phyloP scores from a whole-genome alignment of 2,888 invertebrate genomes.

The Phanerotoma sp. region DNA sequence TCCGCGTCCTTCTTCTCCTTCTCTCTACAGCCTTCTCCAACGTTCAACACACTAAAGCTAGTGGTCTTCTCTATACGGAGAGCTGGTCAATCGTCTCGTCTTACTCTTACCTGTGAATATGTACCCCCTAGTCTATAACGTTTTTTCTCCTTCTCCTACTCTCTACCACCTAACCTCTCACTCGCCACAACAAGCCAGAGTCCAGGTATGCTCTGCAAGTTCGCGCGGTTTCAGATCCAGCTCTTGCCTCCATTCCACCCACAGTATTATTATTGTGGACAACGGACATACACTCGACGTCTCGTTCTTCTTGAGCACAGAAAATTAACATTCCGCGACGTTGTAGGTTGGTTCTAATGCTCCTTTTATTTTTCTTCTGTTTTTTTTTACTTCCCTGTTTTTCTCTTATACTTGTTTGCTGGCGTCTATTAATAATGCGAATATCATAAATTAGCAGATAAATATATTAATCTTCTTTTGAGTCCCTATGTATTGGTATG shows the following conservation, averaged over 20 bases:
- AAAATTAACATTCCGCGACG: neutral
- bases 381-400: no score
- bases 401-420: no score
- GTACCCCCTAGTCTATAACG: neutral
- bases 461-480: no score
- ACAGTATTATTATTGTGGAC: neutral
- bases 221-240: conserved; percentile 9
- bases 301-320: no score
- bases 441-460: no score
- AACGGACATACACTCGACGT: conserved; percentile 1
- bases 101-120: neutral
- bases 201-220: conserved; percentile 13
- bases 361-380: no score
- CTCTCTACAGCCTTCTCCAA: neutral
- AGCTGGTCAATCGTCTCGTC: neutral
- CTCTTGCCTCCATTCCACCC: neutral
- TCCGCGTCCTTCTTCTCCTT: conserved; percentile 13
- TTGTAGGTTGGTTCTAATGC: no score
- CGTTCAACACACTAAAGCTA: neutral
- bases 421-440: no score
- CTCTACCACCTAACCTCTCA: neutral
- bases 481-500: no score
- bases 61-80: neutral
- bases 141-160: no score
- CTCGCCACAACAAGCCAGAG: neutral